These are phyloP conservation scores for Epizoanthus rinbou DNA, from an alignment of 92 coral and sea anemone genomes.

Conservation along the genomic window DNA sequence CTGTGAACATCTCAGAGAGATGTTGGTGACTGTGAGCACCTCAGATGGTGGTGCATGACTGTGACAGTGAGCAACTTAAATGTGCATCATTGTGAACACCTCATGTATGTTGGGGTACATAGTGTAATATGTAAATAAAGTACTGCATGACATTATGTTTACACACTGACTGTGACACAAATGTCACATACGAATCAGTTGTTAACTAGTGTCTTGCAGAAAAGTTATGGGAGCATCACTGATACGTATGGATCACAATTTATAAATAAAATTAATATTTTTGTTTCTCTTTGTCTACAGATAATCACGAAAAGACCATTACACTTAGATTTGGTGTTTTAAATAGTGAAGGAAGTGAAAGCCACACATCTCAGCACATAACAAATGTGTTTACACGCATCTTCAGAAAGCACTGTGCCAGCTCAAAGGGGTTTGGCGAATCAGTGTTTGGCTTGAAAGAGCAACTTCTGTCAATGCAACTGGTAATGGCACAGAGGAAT, in stretches of 20 bases:
- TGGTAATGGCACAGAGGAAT: constrained; percentile 80
- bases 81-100: too few species aligned
- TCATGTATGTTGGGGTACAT: too few species aligned
- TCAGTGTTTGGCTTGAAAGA: constrained; percentile 77
- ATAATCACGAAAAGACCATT: constrained; percentile 5
- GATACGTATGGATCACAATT: neutral
- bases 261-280: too few species aligned
- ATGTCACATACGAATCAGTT: too few species aligned
- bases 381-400: constrained; percentile 49
- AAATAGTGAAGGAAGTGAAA: constrained; percentile 4
- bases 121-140: too few species aligned
- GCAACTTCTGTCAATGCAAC: constrained; percentile 72
- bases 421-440: constrained; percentile 58
- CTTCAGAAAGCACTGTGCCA: constrained; percentile 60
- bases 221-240: neutral
- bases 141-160: too few species aligned
- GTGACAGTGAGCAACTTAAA: too few species aligned
- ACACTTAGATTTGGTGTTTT: constrained; percentile 6
- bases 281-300: neutral
- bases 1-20: too few species aligned
- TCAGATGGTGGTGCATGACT: too few species aligned
- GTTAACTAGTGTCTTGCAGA: too few species aligned
- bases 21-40: too few species aligned
- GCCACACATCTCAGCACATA: neutral
- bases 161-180: too few species aligned